Base-by-base conservation (phyloP, 1,140 invertebrate genomes). In the Aleiodes sp. region DNA sequence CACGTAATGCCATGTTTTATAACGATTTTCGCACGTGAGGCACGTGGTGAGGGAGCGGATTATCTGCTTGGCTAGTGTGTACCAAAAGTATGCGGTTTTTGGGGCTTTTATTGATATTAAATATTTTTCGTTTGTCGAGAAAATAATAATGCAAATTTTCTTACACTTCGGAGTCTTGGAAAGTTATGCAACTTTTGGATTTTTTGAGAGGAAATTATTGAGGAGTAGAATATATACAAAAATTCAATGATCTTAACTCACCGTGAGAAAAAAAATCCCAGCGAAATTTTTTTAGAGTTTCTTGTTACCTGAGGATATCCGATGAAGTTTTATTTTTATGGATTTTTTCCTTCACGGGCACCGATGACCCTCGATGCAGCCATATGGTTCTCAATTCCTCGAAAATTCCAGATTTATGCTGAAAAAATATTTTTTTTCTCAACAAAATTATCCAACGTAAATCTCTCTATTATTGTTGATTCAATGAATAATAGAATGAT, bases 201-300 rank as follows among this genome's bases (percentile, higher is more conserved):
- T n/a, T n/a, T n/a, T n/a, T n/a, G n/a, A n/a, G n/a, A n/a, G n/a
- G n/a, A n/a, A n/a, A n/a, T n/a, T n/a, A n/a, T n/a, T n/a, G n/a
- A n/a, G n/a, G n/a, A n/a, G n/a, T n/a, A n/a, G n/a, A n/a, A n/a
- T n/a, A n/a, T n/a, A n/a, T n/a, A n/a, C n/a, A n/a, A n/a, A 35
- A 35, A 35, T 10, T 35, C 31, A 35, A 4, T 6, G 4, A 35
- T 10, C 10, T 35, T 35, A 10, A 4, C 10, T 35, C 31, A 10
- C 31, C 41, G 41, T 46, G 41, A 46, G 41, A 46, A 46, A 46
- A 46, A n/a, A 46, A 46, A 35, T 46, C 7, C 8, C n/a, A 46
- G 41, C 14, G 19, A 46, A 35, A 35, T 46, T 46, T 46, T 46
- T 46, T 46, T 4, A 46, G 2, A n/a, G 41, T 46, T 8, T 46